Evolutionary conservation across 2,888 invertebrate genomes (phyloP).

Genomic region (Megaustenia siamemsis): DNA sequence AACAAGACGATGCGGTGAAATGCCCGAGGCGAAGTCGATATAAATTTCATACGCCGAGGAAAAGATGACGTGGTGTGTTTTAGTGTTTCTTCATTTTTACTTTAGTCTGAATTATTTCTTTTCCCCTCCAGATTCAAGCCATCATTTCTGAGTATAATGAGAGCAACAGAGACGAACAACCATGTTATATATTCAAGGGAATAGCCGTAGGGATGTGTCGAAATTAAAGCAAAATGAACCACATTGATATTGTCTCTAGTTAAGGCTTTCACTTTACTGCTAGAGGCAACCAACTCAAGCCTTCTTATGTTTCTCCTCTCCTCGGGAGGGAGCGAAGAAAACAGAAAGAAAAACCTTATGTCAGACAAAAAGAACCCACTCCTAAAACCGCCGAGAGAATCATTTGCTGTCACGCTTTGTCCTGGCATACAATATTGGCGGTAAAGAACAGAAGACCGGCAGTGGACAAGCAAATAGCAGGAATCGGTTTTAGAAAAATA

Average conservation of each 20-base stretch:
- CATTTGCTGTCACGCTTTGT: neutral
- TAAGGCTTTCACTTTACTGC: constrained; percentile 32
- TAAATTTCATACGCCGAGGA: constrained; percentile 48
- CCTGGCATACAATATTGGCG: neutral
- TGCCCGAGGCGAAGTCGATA: constrained; percentile 49
- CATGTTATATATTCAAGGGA: constrained; percentile 38
- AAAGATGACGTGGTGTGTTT: constrained; percentile 33
- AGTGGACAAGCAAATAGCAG: neutral
- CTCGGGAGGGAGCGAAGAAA: neutral
- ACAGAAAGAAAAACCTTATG: neutral
- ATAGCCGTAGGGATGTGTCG: constrained; percentile 33
- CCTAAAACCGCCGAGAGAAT: neutral
- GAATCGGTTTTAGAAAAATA: neutral
- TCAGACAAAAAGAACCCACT: constrained; percentile 5
- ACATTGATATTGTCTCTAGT: constrained; percentile 49
- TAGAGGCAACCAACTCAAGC: constrained; percentile 30
- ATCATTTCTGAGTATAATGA: constrained; percentile 37
- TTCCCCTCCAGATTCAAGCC: neutral
- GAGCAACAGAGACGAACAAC: constrained; percentile 31
- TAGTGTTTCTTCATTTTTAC: constrained; percentile 9
- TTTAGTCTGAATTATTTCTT: constrained; percentile 9
- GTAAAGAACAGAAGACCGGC: neutral
- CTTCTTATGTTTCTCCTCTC: constrained; percentile 42
- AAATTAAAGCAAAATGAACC: constrained; percentile 56
- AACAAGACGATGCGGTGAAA: constrained; percentile 34